phyloP scores from a whole-genome alignment of 2,888 invertebrate species.

The Drosophila fulvimacula region DNA sequence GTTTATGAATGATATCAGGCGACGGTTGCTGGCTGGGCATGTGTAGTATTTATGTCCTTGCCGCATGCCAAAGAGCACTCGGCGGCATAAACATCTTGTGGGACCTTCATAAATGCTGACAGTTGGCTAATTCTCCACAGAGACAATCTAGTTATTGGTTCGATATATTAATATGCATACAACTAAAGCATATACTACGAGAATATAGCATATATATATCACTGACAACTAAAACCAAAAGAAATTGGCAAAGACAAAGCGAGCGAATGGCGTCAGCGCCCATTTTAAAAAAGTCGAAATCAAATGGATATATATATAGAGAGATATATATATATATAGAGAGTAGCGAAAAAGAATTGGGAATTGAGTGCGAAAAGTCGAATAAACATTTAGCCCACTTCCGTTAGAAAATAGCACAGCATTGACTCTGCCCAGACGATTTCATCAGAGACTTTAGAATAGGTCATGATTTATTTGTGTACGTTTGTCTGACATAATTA shows the following conservation, averaged over 20 bases:
- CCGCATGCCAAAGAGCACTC: constrained; percentile 10
- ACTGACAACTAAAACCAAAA: constrained; percentile 58
- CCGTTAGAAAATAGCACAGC: constrained; percentile 63
- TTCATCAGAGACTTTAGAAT: constrained; percentile 51
- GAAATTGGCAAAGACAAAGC: constrained; percentile 46
- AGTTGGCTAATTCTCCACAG: constrained; percentile 51
- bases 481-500: constrained; percentile 59
- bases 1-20: constrained; percentile 61
- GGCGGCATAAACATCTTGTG: constrained; percentile 30
- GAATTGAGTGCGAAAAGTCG: constrained; percentile 54
- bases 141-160: constrained; percentile 34
- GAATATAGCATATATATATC: constrained; percentile 16
- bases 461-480: constrained; percentile 76
- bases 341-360: constrained; percentile 17
- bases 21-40: constrained; percentile 3
- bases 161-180: constrained; percentile 44
- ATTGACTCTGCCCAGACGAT: constrained; percentile 24
- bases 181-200: constrained; percentile 33
- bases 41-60: constrained; percentile 47
- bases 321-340: background rate
- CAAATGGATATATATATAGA: constrained; percentile 2
- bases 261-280: constrained; percentile 78
- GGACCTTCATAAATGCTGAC: constrained; percentile 51
- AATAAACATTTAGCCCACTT: constrained; percentile 71
- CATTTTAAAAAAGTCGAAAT: constrained; percentile 62